Evolutionary conservation across 2,888 invertebrate species (phyloP).

Genomic region (Zeuzera pyrina): DNA sequence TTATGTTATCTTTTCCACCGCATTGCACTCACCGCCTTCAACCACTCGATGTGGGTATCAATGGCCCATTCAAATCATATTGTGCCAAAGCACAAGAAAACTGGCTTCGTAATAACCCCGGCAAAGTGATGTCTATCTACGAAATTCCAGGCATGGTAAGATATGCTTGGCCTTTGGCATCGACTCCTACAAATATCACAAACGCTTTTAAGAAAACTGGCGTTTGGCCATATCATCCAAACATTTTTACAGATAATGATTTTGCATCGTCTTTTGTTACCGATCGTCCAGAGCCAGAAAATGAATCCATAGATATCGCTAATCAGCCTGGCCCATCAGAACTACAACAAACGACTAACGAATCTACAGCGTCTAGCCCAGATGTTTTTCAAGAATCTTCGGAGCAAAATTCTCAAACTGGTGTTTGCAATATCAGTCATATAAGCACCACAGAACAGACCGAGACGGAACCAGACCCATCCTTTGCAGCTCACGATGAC

Average conservation of each 20-base stretch:
- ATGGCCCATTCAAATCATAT: slow-evolving; percentile 10
- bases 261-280: too few species aligned
- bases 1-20: slow-evolving; percentile 10
- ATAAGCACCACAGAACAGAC: too few species aligned
- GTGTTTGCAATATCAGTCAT: too few species aligned
- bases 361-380: too few species aligned
- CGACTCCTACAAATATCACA: slow-evolving; percentile 11
- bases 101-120: too few species aligned
- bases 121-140: slow-evolving; percentile 15
- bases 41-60: slow-evolving; percentile 8
- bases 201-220: slow-evolving; percentile 2
- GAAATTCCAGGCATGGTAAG: slow-evolving; percentile 8
- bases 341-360: too few species aligned
- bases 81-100: slow-evolving; percentile 9
- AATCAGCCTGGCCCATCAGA: too few species aligned
- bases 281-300: too few species aligned
- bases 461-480: too few species aligned
- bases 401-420: too few species aligned
- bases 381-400: too few species aligned
- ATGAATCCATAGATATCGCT: not conserved
- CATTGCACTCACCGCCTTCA: too few species aligned
- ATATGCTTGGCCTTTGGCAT: slow-evolving; percentile 9
- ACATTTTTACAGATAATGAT: slow-evolving; percentile 3
- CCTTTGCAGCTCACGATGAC: slow-evolving; percentile 5
- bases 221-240: slow-evolving; percentile 2